A percentile compares a stretch with the other conserved stretches of the same genome.
phyloP scores from a whole-genome alignment of 2,797 vertebrate species.

The Aphelocoma californica region DNA sequence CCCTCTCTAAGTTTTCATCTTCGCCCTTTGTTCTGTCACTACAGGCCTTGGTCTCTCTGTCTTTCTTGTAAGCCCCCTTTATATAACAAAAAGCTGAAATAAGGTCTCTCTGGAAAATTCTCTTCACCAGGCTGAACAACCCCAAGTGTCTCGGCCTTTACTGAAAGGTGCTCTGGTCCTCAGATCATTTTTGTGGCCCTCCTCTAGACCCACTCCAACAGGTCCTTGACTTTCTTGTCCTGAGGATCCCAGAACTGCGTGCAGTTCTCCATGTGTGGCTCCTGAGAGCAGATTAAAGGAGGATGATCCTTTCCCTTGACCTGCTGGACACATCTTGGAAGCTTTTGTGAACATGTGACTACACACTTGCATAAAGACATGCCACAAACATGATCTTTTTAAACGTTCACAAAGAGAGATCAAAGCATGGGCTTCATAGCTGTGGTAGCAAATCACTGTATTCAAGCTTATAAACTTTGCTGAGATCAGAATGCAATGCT shows the following conservation, averaged over 20 bases:
- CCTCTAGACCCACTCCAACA: accelerated
- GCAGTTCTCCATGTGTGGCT: neutral
- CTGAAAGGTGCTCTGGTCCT: neutral
- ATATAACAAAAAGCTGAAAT: neutral
- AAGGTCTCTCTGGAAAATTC: neutral
- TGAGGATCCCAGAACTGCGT: neutral
- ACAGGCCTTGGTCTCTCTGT: neutral
- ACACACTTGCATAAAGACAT: neutral
- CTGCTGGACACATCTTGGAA: neutral
- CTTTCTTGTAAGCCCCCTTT: neutral
- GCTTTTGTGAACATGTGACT: neutral
- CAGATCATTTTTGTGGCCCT: accelerated
- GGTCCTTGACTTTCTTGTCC: neutral
- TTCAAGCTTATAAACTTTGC: neutral
- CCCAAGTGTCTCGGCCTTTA: neutral
- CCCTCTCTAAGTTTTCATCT: neutral
- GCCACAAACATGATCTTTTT: neutral
- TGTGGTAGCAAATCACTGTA: neutral
- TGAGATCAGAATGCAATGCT: neutral
- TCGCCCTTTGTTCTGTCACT: neutral
- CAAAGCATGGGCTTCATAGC: neutral
- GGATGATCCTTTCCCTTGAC: neutral
- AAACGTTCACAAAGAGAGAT: neutral
- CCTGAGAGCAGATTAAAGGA: accelerated
- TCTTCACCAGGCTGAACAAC: neutral